phyloP scores from a whole-genome alignment of 2,797 vertebrate species.

The Aphelocoma californica region DNA sequence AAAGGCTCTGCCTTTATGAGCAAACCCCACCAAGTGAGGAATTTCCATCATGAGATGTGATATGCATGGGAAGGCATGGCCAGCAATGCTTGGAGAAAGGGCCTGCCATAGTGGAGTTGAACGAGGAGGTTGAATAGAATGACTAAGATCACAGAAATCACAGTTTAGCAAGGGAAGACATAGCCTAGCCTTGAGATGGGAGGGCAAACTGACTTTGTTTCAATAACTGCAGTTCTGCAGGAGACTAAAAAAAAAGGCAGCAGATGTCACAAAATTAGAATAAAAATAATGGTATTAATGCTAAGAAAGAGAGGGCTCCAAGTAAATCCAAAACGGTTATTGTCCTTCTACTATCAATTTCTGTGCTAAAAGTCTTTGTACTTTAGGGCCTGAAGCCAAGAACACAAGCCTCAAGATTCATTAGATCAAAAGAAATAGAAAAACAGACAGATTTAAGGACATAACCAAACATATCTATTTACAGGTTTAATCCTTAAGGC shows the following conservation, averaged over 20 bases:
- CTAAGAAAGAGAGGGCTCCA: not conserved
- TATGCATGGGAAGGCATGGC: not conserved
- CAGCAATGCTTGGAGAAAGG: not conserved
- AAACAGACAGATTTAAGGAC: conserved; percentile 51
- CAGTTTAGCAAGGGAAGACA: not conserved
- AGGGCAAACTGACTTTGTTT: not conserved
- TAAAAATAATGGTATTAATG: conserved; percentile 9
- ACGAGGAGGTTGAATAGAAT: not conserved
- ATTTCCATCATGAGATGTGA: not conserved
- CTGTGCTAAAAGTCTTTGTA: conserved; percentile 14
- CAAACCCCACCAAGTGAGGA: not conserved
- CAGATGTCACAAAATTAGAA: not conserved
- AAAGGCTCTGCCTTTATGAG: not conserved
- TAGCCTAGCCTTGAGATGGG: not conserved
- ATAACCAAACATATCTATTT: conserved; percentile 52
- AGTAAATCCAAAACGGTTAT: not conserved
- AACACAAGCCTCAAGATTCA: conserved; percentile 32
- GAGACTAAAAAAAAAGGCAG: not conserved
- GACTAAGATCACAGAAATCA: conserved; percentile 1
- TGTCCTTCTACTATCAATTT: not conserved
- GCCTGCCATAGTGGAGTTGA: not conserved
- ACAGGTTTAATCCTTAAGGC: conserved; percentile 18
- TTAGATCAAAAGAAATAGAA: conserved; percentile 58
- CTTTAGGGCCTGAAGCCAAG: conserved; percentile 57
- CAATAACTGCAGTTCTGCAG: not conserved